phyloP scores from a whole-genome alignment of 2,797 vertebrate genomes.

The Mormyrops boulengeri region DNA sequence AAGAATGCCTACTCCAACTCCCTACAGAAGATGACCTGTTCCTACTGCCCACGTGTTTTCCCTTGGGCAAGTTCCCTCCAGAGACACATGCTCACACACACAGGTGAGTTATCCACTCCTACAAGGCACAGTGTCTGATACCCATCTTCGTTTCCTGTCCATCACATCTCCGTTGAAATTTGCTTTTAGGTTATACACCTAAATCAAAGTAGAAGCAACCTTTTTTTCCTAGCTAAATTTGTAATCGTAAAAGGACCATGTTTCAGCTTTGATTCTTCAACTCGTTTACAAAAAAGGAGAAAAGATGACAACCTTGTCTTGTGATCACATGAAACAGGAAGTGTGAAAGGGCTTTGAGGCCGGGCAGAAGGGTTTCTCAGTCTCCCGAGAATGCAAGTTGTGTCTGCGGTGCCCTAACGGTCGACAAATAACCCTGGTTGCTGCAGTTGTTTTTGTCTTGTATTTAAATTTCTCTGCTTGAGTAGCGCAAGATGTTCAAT shows the following conservation, averaged over 20 bases:
- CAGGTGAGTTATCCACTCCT: slow-evolving; percentile 58
- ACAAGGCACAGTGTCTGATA: background rate
- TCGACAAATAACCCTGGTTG: background rate
- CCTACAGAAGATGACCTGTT: slow-evolving; percentile 85
- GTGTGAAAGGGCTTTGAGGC: background rate
- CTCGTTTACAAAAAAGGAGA: background rate
- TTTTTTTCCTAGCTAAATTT: background rate
- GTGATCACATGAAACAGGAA: slow-evolving; percentile 14
- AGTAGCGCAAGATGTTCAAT: background rate
- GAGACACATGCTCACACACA: slow-evolving; percentile 91
- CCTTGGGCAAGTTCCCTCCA: slow-evolving; percentile 92
- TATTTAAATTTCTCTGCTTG: slow-evolving; percentile 2
- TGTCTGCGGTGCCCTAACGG: background rate
- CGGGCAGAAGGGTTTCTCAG: background rate
- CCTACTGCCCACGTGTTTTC: slow-evolving; percentile 85
- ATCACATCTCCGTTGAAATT: background rate
- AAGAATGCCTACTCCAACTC: slow-evolving; percentile 84
- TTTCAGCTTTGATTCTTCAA: background rate
- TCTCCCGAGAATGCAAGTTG: background rate
- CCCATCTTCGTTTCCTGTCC: background rate
- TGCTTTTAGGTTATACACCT: background rate
- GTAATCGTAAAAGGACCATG: background rate
- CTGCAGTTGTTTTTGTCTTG: background rate
- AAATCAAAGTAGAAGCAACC: background rate
- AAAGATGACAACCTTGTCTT: background rate